These are phyloP conservation scores for Balearica regulorum DNA, from an alignment of 2,797 vertebrate species.

Conservation along the genomic window DNA sequence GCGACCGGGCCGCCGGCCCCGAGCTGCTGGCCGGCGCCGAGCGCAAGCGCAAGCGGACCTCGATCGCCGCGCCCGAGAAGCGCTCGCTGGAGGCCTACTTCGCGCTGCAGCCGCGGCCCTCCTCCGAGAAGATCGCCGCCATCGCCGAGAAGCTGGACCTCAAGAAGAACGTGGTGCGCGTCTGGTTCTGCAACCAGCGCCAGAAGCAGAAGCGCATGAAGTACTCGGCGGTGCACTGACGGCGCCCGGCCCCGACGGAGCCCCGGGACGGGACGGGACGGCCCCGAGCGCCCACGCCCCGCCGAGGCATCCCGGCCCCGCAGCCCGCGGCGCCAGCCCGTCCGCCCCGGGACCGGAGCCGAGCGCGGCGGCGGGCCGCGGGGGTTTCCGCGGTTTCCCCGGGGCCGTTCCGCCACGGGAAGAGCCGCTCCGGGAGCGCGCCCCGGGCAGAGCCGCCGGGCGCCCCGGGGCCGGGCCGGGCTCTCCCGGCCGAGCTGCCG, in stretches of 20 bases:
- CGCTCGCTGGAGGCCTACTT: slow-evolving; percentile 95
- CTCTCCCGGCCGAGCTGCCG: too few species aligned
- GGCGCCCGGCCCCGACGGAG: not conserved
- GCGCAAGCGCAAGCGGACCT: slow-evolving; percentile 94
- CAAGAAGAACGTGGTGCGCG: slow-evolving; percentile 97
- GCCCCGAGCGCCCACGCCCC: not conserved
- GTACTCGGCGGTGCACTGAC: slow-evolving; percentile 92
- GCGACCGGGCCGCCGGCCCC: slow-evolving; percentile 84
- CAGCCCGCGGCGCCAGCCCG: not conserved
- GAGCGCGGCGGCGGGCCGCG: not conserved
- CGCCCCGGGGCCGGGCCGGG: too few species aligned
- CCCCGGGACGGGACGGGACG: not conserved
- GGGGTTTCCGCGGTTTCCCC: not conserved
- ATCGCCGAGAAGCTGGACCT: slow-evolving; percentile 97
- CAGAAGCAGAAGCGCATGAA: slow-evolving; percentile 99
- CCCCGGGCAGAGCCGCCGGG: not conserved
- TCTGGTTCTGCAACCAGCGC: slow-evolving; percentile 98
- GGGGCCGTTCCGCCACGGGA: not conserved
- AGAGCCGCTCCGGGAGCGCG: not conserved
- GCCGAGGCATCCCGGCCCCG: not conserved
- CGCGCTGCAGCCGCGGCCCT: slow-evolving; percentile 93
- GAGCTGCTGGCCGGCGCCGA: slow-evolving; percentile 83
- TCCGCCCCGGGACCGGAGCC: not conserved
- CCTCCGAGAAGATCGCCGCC: slow-evolving; percentile 95
- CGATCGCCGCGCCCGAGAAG: slow-evolving; percentile 94